A percentile compares a stretch with the other conserved stretches of the same genome.
Conservation (phyloP, 2,113 vertebrate genomes). For the Pica pica region DNA sequence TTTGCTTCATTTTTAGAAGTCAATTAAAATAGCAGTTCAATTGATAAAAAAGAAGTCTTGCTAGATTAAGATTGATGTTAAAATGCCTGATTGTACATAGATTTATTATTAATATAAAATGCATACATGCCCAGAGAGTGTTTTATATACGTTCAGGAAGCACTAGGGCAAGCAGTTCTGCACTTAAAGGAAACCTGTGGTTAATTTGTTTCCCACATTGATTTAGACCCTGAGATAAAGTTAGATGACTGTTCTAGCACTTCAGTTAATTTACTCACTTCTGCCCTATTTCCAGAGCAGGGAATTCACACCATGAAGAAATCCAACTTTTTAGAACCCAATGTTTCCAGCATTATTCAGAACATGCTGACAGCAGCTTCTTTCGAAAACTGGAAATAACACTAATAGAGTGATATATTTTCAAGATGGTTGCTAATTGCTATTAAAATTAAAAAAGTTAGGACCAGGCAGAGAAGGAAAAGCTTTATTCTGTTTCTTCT, state of each 20-base stretch:
- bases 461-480: not conserved
- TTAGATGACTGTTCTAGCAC: not conserved
- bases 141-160: slow-evolving; percentile 22
- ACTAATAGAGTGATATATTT: not conserved
- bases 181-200: slow-evolving; percentile 21
- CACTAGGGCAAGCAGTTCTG: not conserved
- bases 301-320: not conserved
- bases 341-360: not conserved
- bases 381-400: not conserved
- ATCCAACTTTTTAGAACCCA: not conserved
- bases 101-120: slow-evolving; percentile 58
- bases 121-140: not conserved
- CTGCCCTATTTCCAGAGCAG: not conserved
- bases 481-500: slow-evolving; percentile 5
- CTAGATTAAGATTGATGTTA: slow-evolving; percentile 58
- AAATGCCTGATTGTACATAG: slow-evolving; percentile 47
- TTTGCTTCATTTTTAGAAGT: slow-evolving; percentile 56
- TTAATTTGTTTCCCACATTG: slow-evolving; percentile 12
- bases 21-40: slow-evolving; percentile 58
- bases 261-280: not conserved
- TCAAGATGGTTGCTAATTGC: not conserved
- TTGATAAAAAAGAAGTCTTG: slow-evolving; percentile 55
- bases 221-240: not conserved
- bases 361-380: not conserved
- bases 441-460: not conserved